A percentile compares a stretch with the other conserved stretches of the same genome.
Evolutionary conservation across 2,888 invertebrate genomes (phyloP).

Genomic region (Lasioglossum malachurum): DNA sequence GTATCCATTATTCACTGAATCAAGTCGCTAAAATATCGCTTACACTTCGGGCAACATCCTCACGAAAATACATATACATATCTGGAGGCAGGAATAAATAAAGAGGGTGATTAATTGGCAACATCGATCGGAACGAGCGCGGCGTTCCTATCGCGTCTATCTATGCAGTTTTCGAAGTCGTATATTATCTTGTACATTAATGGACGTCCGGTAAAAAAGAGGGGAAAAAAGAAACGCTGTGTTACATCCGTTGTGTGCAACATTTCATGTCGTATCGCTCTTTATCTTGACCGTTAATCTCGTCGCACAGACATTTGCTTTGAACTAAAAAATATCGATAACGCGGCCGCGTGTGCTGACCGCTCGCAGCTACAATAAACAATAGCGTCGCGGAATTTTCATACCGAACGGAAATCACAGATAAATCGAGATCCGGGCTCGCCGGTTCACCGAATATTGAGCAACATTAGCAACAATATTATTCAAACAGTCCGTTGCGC

Average conservation of each 20-base stretch:
- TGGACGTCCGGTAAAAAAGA: not conserved
- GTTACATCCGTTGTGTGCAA: constrained; percentile 8
- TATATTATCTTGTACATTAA: constrained; percentile 15
- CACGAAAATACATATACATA: not conserved
- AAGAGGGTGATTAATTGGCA: not conserved
- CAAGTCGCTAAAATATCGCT: not conserved
- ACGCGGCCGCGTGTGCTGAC: constrained; percentile 37
- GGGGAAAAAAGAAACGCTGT: constrained; percentile 16
- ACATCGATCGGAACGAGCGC: not conserved
- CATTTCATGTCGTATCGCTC: constrained; percentile 23
- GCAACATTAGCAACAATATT: constrained; percentile 44
- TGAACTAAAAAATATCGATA: constrained; percentile 51
- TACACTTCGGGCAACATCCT: not conserved
- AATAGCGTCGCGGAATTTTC: constrained; percentile 50
- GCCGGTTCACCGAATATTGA: constrained; percentile 24
- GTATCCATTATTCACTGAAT: not conserved
- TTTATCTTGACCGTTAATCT: constrained; percentile 52
- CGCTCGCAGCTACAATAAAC: constrained; percentile 36
- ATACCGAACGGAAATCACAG: constrained; percentile 48
- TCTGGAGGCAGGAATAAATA: not conserved
- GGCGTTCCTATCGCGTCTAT: not conserved
- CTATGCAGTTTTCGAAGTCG: constrained; percentile 12
- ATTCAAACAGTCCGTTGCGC: not conserved
- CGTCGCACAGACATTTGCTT: constrained; percentile 37
- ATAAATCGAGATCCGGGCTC: constrained; percentile 23